Evolutionary conservation across 2,113 vertebrate species (phyloP), one percentile per base, ranked within the genome.

Genomic region (Chionis minor): DNA sequence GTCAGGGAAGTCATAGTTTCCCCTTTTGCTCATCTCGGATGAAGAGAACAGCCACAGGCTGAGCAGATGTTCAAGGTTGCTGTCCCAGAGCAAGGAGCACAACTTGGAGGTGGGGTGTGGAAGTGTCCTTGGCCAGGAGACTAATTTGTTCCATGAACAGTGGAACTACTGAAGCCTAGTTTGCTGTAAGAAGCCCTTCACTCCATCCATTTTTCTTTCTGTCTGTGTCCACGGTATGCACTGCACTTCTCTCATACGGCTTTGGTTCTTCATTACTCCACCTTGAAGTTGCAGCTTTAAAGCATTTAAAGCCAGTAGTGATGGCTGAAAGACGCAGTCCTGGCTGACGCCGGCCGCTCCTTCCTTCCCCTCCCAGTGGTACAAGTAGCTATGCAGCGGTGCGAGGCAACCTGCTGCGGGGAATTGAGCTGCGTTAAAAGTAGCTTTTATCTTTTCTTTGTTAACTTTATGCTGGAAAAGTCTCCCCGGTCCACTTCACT

Each of bases 241-340:
- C 78, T 61, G 58, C 59, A 52, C 65, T 30, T 14, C 28, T 66
- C 55, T 45, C 23, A 0, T 2, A 0, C 3, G n/a, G 40, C 21
- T 81, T 35, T 62, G 51, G 33, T 23, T 5, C 33, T 44, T 77
- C 30, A 2, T 49, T 61, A 1, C 58, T 47, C 6, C 9, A 1
- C 6, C 69, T 47, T 42, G 4, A 2, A 32, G 20, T 4, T 56
- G 63, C 33, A 6, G 23, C 3, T 83, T 55, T 27, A 8, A 52
- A 79, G 13, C 13, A 15, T 15, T 65, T 63, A 24, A 45, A 74
- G 24, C 7, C 49, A 30, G 12, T 6, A 4, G 40, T 13, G 49
- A 8, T 24, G 4, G 1, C 38, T 28, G 17, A 17, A 49, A 54
- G 38, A 2, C 65, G 22, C 62, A 22, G 47, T 16, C 13, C 61